Percentiles rank a stretch among this genome's conserved stretches.
phyloP scores from a whole-genome alignment of 2,797 vertebrate genomes.

The Catharus ustulatus region DNA sequence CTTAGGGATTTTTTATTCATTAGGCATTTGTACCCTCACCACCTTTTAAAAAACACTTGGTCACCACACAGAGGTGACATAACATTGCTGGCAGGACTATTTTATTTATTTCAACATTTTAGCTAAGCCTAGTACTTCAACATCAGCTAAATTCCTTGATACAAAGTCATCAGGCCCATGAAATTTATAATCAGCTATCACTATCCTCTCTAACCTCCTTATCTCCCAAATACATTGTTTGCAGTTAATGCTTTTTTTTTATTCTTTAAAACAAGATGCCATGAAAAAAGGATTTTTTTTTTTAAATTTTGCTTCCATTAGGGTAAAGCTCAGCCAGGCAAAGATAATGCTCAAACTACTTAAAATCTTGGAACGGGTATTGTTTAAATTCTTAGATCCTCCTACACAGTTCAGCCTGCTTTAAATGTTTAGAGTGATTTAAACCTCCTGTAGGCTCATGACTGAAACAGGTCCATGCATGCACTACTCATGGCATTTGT shows the following conservation, averaged over 20 bases:
- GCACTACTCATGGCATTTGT: not conserved
- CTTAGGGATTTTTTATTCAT: not conserved
- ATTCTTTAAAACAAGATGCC: not conserved
- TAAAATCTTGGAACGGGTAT: not conserved
- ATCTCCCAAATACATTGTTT: not conserved
- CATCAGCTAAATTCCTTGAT: not conserved
- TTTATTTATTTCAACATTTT: not conserved
- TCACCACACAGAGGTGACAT: not conserved
- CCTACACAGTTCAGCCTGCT: not conserved
- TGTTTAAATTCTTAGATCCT: not conserved
- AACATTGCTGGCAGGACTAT: not conserved
- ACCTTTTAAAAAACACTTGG: not conserved
- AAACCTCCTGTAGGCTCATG: not conserved
- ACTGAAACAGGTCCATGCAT: not conserved
- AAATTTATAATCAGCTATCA: not conserved
- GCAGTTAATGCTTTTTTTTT: not conserved
- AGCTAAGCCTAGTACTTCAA: not conserved
- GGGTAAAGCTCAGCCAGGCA: not conserved
- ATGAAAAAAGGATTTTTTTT: rapidly evolving
- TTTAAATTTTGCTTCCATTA: not conserved
- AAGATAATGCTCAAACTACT: not conserved
- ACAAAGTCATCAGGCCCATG: not conserved
- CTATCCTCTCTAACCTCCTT: not conserved
- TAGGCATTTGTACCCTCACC: not conserved
- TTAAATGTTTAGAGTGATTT: not conserved